Evolutionary conservation across 1,140 invertebrate species (phyloP).

Genomic region (Drosophila arizonae): DNA sequence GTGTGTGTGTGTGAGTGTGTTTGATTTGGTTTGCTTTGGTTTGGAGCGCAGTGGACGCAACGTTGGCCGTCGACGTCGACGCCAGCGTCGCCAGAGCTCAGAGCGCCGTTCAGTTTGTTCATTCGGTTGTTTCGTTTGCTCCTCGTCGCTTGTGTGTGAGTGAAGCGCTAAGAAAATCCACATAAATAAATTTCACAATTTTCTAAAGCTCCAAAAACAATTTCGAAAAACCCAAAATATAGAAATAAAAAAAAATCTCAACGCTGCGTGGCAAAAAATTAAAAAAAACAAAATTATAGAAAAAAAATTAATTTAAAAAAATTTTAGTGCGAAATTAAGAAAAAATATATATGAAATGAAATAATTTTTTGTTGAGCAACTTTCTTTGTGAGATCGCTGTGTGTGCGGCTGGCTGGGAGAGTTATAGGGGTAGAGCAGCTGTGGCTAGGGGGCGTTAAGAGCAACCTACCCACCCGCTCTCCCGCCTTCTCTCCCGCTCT

Average conservation of each 20-base stretch:
- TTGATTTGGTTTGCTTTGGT: slow-evolving; percentile 72
- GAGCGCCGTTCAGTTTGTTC: slow-evolving; percentile 64
- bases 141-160: slow-evolving; percentile 79
- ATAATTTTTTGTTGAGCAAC: slow-evolving; percentile 12
- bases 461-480: not conserved
- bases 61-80: slow-evolving; percentile 28
- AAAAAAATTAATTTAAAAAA: not conserved
- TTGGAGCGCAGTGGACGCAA: slow-evolving; percentile 63
- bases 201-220: slow-evolving; percentile 24
- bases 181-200: slow-evolving; percentile 31
- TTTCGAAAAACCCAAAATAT: slow-evolving; percentile 31
- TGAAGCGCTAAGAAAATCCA: slow-evolving; percentile 46
- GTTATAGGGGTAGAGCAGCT: not conserved
- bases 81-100: slow-evolving; percentile 42
- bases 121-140: slow-evolving; percentile 80
- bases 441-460: not conserved
- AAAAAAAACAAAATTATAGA: not conserved
- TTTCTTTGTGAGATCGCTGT: slow-evolving; percentile 35
- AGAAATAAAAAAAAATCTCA: slow-evolving; percentile 17
- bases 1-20: slow-evolving; percentile 50
- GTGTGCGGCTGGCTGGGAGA: not conserved
- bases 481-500: not conserved
- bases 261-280: slow-evolving; percentile 26
- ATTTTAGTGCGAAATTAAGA: slow-evolving; percentile 11
- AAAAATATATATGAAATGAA: not conserved